phyloP scores from a whole-genome alignment of 1,140 invertebrate species.

The Cryptotermes secundus region DNA sequence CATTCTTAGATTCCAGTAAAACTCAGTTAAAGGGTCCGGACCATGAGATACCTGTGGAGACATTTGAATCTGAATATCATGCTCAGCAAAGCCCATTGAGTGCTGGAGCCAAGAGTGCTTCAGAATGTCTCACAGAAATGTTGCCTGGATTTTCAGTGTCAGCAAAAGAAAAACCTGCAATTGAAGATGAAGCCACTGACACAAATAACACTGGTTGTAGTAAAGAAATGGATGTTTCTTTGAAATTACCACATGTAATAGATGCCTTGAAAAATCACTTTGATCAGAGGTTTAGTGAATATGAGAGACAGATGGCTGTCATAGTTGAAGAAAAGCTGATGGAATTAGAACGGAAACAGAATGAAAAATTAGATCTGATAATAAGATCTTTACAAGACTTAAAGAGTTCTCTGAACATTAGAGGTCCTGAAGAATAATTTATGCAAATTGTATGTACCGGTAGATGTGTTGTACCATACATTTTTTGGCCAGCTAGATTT shows the following conservation, averaged over 20 bases:
- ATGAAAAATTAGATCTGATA: constrained; percentile 47
- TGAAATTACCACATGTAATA: constrained; percentile 39
- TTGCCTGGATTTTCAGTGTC: neutral
- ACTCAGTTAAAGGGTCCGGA: constrained; percentile 18
- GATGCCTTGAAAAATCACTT: constrained; percentile 36
- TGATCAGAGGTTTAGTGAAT: constrained; percentile 24
- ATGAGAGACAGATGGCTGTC: constrained; percentile 37
- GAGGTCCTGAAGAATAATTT: neutral
- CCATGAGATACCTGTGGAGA: constrained; percentile 26
- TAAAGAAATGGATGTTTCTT: constrained; percentile 37
- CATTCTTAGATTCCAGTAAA: constrained; percentile 1
- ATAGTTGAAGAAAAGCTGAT: constrained; percentile 47
- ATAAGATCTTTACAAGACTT: constrained; percentile 37
- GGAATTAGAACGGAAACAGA: constrained; percentile 47
- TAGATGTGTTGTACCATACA: too few species aligned
- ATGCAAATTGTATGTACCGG: neutral
- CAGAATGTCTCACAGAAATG: constrained; percentile 6
- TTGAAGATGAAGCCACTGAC: neutral
- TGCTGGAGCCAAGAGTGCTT: neutral
- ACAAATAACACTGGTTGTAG: constrained; percentile 10
- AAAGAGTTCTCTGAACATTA: neutral
- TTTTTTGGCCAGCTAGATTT: too few species aligned
- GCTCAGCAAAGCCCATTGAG: neutral
- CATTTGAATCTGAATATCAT: constrained; percentile 29
- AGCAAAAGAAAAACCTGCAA: neutral